A percentile compares a stretch with the other conserved stretches of the same genome.
These are phyloP conservation scores for Diorhabda elongata DNA, from an alignment of 1,140 invertebrate genomes.

Conservation along the genomic window DNA sequence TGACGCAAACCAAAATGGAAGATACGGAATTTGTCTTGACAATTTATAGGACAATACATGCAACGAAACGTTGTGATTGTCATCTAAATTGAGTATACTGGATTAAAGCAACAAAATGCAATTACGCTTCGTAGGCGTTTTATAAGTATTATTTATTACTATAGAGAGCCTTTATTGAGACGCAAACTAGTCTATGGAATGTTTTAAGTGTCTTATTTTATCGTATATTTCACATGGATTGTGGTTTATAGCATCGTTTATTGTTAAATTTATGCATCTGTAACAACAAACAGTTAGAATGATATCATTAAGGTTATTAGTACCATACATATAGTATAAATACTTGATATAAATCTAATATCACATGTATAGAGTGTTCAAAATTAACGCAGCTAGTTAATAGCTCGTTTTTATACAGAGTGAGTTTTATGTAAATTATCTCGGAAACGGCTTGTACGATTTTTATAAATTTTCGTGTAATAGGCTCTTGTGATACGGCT, in stretches of 20 bases:
- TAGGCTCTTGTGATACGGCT: too few species aligned
- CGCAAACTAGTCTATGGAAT: neutral
- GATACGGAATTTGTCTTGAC: neutral
- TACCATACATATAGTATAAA: too few species aligned
- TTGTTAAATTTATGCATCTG: too few species aligned
- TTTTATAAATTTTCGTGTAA: too few species aligned
- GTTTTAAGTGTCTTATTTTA: neutral
- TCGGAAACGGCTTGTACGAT: too few species aligned
- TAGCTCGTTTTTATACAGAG: too few species aligned
- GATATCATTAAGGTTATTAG: too few species aligned
- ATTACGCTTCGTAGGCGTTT: constrained; percentile 2
- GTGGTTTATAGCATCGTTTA: neutral
- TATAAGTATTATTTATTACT: neutral
- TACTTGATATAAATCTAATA: too few species aligned
- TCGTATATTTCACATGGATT: neutral
- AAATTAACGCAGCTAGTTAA: too few species aligned
- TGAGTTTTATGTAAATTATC: too few species aligned
- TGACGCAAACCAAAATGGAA: neutral
- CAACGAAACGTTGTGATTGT: neutral
- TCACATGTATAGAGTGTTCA: too few species aligned
- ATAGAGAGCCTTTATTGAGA: neutral
- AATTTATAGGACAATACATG: neutral
- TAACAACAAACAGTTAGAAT: too few species aligned
- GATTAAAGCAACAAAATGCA: neutral
- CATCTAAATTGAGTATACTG: neutral